Conservation (phyloP, 2,113 vertebrate species). For the Sarotherodon lohbergeri region DNA sequence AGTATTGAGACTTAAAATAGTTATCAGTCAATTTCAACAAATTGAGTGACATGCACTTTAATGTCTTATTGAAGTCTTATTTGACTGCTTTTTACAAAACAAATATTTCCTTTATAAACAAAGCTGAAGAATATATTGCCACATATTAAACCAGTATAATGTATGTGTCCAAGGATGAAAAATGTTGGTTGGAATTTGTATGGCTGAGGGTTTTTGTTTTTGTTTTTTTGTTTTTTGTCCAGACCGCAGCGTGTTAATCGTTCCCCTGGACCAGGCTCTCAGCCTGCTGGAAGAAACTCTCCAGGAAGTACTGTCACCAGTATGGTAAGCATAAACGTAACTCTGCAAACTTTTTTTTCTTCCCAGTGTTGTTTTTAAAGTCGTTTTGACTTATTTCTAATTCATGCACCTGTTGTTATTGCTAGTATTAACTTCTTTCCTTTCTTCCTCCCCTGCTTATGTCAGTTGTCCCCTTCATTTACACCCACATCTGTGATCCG, state of each 20-base stretch:
- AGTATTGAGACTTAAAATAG: background rate
- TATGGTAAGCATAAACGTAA: constrained; percentile 78
- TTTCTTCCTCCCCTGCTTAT: background rate
- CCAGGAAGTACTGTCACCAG: constrained; percentile 87
- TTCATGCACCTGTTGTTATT: background rate
- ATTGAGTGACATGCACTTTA: background rate
- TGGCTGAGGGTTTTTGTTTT: background rate
- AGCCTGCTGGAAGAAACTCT: constrained; percentile 80
- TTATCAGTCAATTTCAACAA: background rate
- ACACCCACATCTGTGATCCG: constrained; percentile 98
- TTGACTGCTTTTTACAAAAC: background rate
- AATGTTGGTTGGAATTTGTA: background rate
- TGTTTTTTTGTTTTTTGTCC: background rate
- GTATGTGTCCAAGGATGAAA: background rate
- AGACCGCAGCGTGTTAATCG: constrained; percentile 82
- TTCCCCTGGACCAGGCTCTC: constrained; percentile 83
- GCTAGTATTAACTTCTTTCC: background rate
- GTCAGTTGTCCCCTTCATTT: constrained; percentile 92
- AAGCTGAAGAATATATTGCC: background rate
- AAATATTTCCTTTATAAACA: background rate
- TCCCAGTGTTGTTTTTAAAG: background rate
- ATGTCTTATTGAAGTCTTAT: background rate
- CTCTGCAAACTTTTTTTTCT: background rate
- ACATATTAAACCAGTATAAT: background rate
- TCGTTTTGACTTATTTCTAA: background rate